A percentile compares a stretch with the other conserved stretches of the same genome.
phyloP scores from a whole-genome alignment of 2,113 vertebrate species.

The Setophaga coronata region DNA sequence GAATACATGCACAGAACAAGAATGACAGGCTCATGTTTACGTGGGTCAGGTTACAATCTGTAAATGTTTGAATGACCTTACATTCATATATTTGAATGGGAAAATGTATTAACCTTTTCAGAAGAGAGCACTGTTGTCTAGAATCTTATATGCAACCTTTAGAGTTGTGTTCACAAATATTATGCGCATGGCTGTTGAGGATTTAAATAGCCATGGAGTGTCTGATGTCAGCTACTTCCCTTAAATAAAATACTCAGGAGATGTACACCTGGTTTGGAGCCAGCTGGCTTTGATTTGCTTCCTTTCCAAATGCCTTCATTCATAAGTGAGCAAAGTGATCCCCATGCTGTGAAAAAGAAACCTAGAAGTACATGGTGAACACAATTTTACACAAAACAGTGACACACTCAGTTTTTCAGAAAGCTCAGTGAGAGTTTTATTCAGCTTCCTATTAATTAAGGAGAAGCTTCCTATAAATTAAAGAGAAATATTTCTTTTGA shows the following conservation, averaged over 20 bases:
- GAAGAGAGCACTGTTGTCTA: not conserved
- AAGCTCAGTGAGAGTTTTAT: not conserved
- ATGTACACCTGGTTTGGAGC: slow-evolving; percentile 56
- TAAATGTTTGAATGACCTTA: not conserved
- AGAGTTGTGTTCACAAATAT: not conserved
- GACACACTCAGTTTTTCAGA: not conserved
- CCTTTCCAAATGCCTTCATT: slow-evolving; percentile 68
- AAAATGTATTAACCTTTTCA: not conserved
- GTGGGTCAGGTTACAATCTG: not conserved
- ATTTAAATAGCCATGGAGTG: slow-evolving; percentile 52
- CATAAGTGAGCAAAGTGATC: slow-evolving; percentile 45
- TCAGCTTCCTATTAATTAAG: not conserved
- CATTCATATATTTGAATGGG: not conserved
- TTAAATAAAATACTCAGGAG: slow-evolving; percentile 62
- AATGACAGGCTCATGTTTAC: not conserved
- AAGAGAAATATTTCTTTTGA: not conserved
- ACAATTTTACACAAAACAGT: not conserved
- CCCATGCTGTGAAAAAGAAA: not conserved
- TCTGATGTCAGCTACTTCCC: slow-evolving; percentile 69
- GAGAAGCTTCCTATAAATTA: not conserved
- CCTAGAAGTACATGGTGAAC: not conserved
- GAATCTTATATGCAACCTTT: not conserved
- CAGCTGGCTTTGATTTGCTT: slow-evolving; percentile 62
- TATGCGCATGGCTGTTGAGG: not conserved
- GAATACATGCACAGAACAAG: not conserved